A percentile compares a stretch with the other conserved stretches of the same genome.
Evolutionary conservation across 2,888 invertebrate species (phyloP).

Genomic region (Ceramica pisi): DNA sequence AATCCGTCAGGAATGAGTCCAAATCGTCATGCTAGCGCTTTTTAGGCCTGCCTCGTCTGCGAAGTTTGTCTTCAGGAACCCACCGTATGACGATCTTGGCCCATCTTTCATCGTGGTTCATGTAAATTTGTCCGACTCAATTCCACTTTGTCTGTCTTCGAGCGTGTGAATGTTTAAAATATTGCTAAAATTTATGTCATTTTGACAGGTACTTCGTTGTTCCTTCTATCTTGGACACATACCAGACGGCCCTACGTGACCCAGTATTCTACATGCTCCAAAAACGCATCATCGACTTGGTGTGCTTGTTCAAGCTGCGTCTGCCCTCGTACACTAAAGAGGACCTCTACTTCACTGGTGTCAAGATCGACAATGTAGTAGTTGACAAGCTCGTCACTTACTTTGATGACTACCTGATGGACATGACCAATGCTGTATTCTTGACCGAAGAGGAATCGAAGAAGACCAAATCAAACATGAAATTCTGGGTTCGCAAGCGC

Average conservation of each 20-base stretch:
- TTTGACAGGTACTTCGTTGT: constrained; percentile 85
- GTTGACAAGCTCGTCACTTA: constrained; percentile 93
- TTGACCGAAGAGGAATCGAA: constrained; percentile 86
- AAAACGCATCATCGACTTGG: constrained; percentile 90
- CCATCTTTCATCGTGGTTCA: too few relatives aligned
- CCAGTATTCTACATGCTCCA: constrained; percentile 94
- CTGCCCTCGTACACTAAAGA: constrained; percentile 91
- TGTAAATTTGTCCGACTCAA: too few relatives aligned
- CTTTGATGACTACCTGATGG: constrained; percentile 93
- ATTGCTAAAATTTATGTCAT: neutral
- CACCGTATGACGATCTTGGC: too few relatives aligned
- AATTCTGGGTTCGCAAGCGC: constrained; percentile 90
- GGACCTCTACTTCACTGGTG: constrained; percentile 92
- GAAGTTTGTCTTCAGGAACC: too few relatives aligned
- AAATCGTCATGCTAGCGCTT: too few relatives aligned
- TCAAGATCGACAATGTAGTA: constrained; percentile 91
- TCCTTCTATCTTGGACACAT: constrained; percentile 91
- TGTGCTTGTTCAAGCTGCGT: constrained; percentile 91
- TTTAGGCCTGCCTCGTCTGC: too few relatives aligned
- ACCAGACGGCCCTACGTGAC: constrained; percentile 93
- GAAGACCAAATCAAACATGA: constrained; percentile 86
- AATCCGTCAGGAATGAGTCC: too few relatives aligned
- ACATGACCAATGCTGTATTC: constrained; percentile 91
- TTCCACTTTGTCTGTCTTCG: too few relatives aligned
- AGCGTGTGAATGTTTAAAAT: neutral